phyloP scores from a whole-genome alignment of 2,888 invertebrate genomes.

The Caenorhabditis doughertyi region DNA sequence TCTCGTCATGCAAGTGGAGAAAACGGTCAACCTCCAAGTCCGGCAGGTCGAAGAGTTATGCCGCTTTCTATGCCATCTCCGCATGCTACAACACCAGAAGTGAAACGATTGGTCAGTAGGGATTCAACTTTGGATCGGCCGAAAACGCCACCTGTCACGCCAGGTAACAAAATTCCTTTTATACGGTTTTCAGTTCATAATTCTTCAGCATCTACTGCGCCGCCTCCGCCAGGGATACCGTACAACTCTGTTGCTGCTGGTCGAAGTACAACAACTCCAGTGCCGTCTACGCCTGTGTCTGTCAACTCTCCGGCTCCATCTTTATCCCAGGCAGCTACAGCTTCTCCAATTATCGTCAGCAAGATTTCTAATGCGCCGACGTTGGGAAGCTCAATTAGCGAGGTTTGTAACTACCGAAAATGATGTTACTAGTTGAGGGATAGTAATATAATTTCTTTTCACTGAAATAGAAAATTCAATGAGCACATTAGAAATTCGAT shows the following conservation, averaged over 20 bases:
- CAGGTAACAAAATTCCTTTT: constrained; percentile 23
- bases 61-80: constrained; percentile 54
- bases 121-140: constrained; percentile 52
- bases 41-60: constrained; percentile 54
- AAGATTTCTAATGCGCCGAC: constrained; percentile 11
- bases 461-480: too few species aligned
- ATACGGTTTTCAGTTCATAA: not conserved
- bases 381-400: not conserved
- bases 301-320: constrained; percentile 27
- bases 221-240: constrained; percentile 78
- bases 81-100: constrained; percentile 35
- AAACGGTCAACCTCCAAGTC: constrained; percentile 60
- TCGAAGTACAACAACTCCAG: constrained; percentile 57
- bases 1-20: constrained; percentile 59
- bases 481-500: not conserved
- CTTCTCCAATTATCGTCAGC: constrained; percentile 17
- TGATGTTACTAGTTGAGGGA: too few species aligned
- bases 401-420: constrained; percentile 29
- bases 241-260: constrained; percentile 81
- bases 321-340: not conserved
- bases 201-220: constrained; percentile 83
- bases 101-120: constrained; percentile 46
- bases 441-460: too few species aligned
- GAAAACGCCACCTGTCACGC: constrained; percentile 45
- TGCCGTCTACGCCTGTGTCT: constrained; percentile 45